phyloP scores from a whole-genome alignment of 2,113 vertebrate species.

The Microtus ochrogaster region DNA sequence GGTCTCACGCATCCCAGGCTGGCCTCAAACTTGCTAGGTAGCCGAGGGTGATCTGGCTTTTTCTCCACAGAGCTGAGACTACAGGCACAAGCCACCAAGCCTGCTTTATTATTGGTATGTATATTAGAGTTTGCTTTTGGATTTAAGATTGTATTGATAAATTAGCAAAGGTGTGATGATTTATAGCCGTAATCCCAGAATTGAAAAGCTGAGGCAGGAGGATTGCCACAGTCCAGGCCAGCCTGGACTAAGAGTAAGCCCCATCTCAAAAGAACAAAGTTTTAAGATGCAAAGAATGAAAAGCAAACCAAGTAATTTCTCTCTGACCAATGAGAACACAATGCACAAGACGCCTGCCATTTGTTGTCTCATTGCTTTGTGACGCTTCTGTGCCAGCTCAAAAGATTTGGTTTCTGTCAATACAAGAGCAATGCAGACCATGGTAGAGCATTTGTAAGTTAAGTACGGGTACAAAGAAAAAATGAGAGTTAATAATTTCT shows the following conservation, averaged over 20 bases:
- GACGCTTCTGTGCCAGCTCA: background rate
- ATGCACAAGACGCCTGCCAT: background rate
- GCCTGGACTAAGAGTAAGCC: background rate
- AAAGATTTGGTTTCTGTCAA: background rate
- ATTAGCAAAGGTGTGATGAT: background rate
- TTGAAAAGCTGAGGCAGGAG: background rate
- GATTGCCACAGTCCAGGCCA: no score
- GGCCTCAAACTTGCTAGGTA: background rate
- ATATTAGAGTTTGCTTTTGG: background rate
- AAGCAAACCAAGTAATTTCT: background rate
- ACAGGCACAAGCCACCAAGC: no score
- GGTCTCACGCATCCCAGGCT: background rate
- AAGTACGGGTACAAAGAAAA: background rate
- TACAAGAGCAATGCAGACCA: background rate
- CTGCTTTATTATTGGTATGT: background rate
- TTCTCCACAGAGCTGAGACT: no score
- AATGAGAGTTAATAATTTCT: background rate
- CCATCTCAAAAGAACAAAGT: background rate
- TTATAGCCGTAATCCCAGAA: background rate
- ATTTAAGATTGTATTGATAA: background rate
- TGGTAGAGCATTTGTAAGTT: background rate
- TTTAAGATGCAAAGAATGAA: background rate
- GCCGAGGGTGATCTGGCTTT: no score
- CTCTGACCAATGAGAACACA: background rate
- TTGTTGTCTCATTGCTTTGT: background rate